Percentiles rank a stretch among this genome's conserved stretches.
Conservation (phyloP, 2,888 invertebrate species). For the Tricholauxania praeusta region DNA sequence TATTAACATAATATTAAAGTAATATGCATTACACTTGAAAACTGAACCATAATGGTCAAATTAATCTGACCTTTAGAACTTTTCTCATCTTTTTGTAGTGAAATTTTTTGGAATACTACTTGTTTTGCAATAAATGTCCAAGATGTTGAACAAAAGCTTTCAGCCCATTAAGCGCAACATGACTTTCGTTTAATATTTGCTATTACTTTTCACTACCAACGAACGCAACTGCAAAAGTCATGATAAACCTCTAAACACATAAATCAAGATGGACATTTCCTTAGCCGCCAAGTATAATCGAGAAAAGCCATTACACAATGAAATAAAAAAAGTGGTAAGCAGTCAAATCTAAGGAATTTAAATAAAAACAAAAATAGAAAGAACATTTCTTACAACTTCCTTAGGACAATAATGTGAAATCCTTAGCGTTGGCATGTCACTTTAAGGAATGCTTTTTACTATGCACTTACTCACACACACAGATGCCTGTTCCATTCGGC, state of each 20-base stretch:
- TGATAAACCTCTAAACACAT: not conserved
- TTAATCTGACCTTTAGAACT: too few relatives aligned
- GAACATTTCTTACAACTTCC: constrained; percentile 9
- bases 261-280: constrained; percentile 23
- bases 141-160: too few relatives aligned
- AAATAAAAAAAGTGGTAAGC: too few relatives aligned
- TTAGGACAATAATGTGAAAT: not conserved
- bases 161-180: too few relatives aligned
- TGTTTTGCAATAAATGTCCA: too few relatives aligned
- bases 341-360: too few relatives aligned
- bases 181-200: not conserved
- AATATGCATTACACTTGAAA: too few relatives aligned
- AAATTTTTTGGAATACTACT: too few relatives aligned
- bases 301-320: too few relatives aligned
- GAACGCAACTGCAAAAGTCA: not conserved
- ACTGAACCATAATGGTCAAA: too few relatives aligned
- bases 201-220: not conserved
- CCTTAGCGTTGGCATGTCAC: constrained; percentile 42
- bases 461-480: constrained; percentile 37
- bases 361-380: not conserved
- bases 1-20: too few relatives aligned
- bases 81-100: too few relatives aligned
- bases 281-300: not conserved
- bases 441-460: constrained; percentile 38
- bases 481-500: constrained; percentile 32